Conservation (phyloP, 2,113 vertebrate species). For the Xiphorhynchus elegans region DNA sequence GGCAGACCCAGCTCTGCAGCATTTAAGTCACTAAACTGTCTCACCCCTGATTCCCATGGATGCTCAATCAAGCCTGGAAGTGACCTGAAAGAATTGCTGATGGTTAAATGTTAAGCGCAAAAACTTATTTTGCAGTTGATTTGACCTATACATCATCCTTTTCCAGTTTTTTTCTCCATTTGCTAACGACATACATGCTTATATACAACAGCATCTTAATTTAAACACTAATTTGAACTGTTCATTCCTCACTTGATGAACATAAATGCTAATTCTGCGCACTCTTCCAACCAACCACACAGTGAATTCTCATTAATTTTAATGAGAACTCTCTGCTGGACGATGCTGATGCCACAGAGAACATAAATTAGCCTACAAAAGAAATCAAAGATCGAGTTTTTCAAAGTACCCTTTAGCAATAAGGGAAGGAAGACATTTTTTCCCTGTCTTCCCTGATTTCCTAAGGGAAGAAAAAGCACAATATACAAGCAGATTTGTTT, state of each 20-base stretch:
- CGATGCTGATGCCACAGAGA: not conserved
- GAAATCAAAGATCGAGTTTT: conserved; percentile 9
- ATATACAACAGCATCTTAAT: conserved; percentile 3
- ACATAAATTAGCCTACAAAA: not conserved
- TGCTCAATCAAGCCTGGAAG: not conserved
- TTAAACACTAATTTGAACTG: not conserved
- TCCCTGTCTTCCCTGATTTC: not conserved
- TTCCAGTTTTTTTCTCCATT: not conserved
- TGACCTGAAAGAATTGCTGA: not conserved
- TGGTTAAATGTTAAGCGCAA: not conserved
- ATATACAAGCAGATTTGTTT: not conserved
- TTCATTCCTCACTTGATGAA: not conserved
- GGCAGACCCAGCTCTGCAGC: not conserved
- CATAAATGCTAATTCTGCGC: not conserved
- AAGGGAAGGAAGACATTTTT: not conserved
- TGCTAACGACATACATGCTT: not conserved
- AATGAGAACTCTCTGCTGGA: not conserved
- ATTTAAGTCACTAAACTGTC: not conserved
- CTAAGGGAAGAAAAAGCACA: conserved; percentile 25
- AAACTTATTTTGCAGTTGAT: not conserved
- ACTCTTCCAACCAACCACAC: not conserved
- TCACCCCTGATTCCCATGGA: not conserved
- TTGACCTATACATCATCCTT: conserved; percentile 37
- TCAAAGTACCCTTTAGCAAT: not conserved
- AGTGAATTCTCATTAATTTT: not conserved